Evolutionary conservation across 1,140 invertebrate species (phyloP), one percentile per base, ranked within the genome.

Genomic region (Drosophila arawakana): DNA sequence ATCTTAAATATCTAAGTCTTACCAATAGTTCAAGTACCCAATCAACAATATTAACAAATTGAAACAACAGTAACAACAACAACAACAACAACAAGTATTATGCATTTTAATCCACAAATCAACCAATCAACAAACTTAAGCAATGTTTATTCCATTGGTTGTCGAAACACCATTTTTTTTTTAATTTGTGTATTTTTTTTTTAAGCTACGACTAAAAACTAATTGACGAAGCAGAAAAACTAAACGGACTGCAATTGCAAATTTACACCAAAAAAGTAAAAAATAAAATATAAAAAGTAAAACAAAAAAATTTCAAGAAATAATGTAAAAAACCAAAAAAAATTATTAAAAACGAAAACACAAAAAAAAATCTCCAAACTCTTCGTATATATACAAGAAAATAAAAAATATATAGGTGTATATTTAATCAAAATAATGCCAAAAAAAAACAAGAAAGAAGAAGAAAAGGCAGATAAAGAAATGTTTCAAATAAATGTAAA

Each of bases 401-500:
- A 30, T 30, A 30, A 30, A 30, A 30, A 30, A 59, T 49, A 61
- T 61, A 61, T 71, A 63, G 43, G 47, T 69, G 82, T 81, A 76
- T 79, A 75, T 75, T 76, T 81, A 89, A 89, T 90, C 84, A 90
- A 84, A 83, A 86, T 65, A 58, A 60, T 68, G 71, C 70, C 47
- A 15, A 9, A 30, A 25, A 25, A 25, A 30, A 30, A 21, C 18
- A 30, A 30, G 6, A 30, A 30, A 30, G 3, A 30, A 5, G 25
- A 30, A 30, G 25, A 30, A 30, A 52, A 13, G 70, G 62, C 70
- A 73, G 66, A 50, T 68, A 60, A 68, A 70, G 21, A 75, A 46
- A 88, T 71, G 84, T 88, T 88, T 88, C 84, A 88, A 88, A 88
- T 83, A 83, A 77, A 83, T 89, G 83, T 88, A 80, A 88, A 88